phyloP scores from a whole-genome alignment of 1,140 invertebrate species.

The Drosophila lowei region DNA sequence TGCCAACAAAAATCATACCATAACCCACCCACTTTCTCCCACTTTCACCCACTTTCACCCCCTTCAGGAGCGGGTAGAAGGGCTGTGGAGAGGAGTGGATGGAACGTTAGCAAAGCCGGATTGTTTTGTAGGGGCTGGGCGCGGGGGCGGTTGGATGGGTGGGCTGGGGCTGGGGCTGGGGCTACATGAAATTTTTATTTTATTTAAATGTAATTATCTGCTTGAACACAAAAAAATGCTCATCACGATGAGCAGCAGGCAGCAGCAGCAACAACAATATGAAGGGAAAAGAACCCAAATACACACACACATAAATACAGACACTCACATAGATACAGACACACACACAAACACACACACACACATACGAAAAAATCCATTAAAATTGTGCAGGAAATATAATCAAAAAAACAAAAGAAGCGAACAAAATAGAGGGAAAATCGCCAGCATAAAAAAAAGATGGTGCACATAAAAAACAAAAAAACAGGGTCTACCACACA shows the following conservation, averaged over 20 bases:
- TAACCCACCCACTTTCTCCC: constrained; percentile 13
- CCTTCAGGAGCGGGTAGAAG: too few species aligned
- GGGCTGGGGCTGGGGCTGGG: constrained; percentile 7
- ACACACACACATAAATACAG: constrained; percentile 7
- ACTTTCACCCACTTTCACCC: constrained; percentile 8
- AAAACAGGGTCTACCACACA: constrained; percentile 10
- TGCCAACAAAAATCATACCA: constrained; percentile 64
- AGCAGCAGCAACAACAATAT: constrained; percentile 36
- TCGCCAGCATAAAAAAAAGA: constrained; percentile 16
- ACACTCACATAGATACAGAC: neutral
- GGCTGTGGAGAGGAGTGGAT: neutral
- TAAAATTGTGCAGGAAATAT: constrained; percentile 79
- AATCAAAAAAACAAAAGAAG: constrained; percentile 53
- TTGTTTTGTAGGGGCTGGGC: constrained; percentile 1
- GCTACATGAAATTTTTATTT: constrained; percentile 81
- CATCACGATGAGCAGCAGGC: constrained; percentile 71
- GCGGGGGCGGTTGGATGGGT: neutral
- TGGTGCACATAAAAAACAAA: constrained; percentile 7
- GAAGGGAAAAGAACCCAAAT: constrained; percentile 58
- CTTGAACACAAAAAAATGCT: constrained; percentile 79
- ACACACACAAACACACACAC: constrained; percentile 17
- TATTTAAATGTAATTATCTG: constrained; percentile 83
- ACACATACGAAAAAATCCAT: constrained; percentile 66
- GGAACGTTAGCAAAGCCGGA: constrained; percentile 30
- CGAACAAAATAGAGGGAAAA: constrained; percentile 27